Conservation (phyloP, 2,797 vertebrate genomes). For the Momotus momota region DNA sequence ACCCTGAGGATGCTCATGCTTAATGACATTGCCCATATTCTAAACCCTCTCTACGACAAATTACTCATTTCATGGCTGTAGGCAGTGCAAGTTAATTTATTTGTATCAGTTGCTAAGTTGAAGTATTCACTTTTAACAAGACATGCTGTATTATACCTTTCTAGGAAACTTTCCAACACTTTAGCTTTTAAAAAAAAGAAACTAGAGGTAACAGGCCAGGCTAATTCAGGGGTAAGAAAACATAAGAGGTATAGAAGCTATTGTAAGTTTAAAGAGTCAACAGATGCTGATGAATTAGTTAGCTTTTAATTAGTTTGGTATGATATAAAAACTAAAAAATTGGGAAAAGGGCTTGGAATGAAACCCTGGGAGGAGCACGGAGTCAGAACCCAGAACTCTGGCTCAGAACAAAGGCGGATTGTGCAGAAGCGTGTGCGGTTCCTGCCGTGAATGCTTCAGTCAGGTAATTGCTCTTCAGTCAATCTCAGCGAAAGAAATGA, state of each 20-base stretch:
- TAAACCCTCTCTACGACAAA: slow-evolving; percentile 30
- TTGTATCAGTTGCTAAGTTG: slow-evolving; percentile 47
- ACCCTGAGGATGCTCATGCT: slow-evolving; percentile 61
- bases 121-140: slow-evolving; percentile 27
- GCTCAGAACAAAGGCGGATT: neutral
- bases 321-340: neutral
- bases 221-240: neutral
- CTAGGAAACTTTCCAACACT: slow-evolving; percentile 48
- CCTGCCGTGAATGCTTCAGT: neutral
- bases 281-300: slow-evolving; percentile 48
- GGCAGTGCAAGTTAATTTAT: slow-evolving; percentile 68
- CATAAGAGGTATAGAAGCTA: neutral
- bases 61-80: slow-evolving; percentile 68
- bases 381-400: neutral
- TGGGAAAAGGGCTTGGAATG: neutral
- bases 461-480: slow-evolving; percentile 32
- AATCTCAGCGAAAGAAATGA: slow-evolving; percentile 8
- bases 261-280: slow-evolving; percentile 49
- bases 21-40: slow-evolving; percentile 55
- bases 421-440: neutral
- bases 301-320: slow-evolving; percentile 35
- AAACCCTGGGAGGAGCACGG: neutral
- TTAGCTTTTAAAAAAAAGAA: slow-evolving; percentile 40
- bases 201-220: neutral
- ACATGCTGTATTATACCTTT: neutral